These are phyloP conservation scores for Ophraella communa DNA, from an alignment of 2,888 invertebrate genomes.

Conservation along the genomic window DNA sequence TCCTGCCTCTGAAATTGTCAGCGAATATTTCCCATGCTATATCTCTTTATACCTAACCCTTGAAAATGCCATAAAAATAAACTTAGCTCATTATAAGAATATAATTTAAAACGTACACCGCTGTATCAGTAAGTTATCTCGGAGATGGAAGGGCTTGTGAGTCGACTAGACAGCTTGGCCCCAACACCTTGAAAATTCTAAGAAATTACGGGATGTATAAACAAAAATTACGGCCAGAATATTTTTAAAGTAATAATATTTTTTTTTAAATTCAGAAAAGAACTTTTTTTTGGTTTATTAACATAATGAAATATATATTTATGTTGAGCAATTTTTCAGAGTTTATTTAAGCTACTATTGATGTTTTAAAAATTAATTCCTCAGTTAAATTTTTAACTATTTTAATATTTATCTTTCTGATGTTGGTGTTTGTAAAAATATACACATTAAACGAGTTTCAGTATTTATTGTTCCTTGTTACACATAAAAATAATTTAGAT, in stretches of 20 bases:
- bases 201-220: neutral
- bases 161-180: slow-evolving; percentile 2
- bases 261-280: neutral
- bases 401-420: too few species aligned
- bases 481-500: too few species aligned
- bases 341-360: too few species aligned
- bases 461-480: too few species aligned
- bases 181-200: neutral
- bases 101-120: slow-evolving; percentile 3
- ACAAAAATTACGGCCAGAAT: neutral
- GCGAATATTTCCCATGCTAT: neutral
- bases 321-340: neutral
- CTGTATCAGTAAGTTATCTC: neutral
- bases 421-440: too few species aligned
- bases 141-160: neutral
- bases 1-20: neutral
- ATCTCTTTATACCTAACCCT: neutral
- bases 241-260: neutral
- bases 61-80: slow-evolving; percentile 8
- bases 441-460: too few species aligned
- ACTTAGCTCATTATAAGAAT: neutral
- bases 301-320: neutral
- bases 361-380: too few species aligned
- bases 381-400: too few species aligned
- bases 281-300: neutral